Base-by-base conservation (phyloP, 2,888 invertebrate species). In the Drosophila nr. perissopoda region DNA sequence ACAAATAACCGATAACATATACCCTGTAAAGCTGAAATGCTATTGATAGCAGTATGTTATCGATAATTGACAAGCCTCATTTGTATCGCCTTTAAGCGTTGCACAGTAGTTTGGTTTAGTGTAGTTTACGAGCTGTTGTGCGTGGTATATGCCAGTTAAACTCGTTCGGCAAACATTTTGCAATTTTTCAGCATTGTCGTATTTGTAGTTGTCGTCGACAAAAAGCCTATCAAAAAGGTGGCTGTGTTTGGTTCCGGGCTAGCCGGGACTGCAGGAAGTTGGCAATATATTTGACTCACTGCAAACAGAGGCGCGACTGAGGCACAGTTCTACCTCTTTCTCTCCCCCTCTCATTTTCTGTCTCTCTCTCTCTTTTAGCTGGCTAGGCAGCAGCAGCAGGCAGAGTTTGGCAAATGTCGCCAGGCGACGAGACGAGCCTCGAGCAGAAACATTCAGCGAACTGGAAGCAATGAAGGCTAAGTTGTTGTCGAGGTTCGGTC, bases 221-320 rank as follows among this genome's bases (percentile, higher is more conserved):
- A 67, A 78, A 76, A 83, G 87, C 85, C 87, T 87, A 83, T 84
- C 76, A 75, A 75, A 71, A 73, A 83, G 87, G 77, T 70, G 73
- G 73, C 76, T 66, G 72, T 71, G 70, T 36, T 57, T 60, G 40
- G 45, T 66, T 57, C 62, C 79, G 57, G 68, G 51, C 61, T 73
- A 68, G 69, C 63, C 70, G 82, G 69, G 70, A 76, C 74, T 78
- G 83, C 89, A 89, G 91, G 90, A 90, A 90, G 91, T 90, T 87
- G 83, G 89, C 91, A 90, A 90, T 91, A 90, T 91, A 91, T 90
- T 89, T 89, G 87, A 89, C 85, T 90, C 89, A 85, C 83, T 85
- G 82, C 82, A 72, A 89, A 73, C 90, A 91, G 89, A 89, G 87
- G 75, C 89, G 80, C 82, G 73, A 87, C 84, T 65, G 72, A 70